phyloP scores from a whole-genome alignment of 1,140 invertebrate species.

The Ceratosolen fusciceps region DNA sequence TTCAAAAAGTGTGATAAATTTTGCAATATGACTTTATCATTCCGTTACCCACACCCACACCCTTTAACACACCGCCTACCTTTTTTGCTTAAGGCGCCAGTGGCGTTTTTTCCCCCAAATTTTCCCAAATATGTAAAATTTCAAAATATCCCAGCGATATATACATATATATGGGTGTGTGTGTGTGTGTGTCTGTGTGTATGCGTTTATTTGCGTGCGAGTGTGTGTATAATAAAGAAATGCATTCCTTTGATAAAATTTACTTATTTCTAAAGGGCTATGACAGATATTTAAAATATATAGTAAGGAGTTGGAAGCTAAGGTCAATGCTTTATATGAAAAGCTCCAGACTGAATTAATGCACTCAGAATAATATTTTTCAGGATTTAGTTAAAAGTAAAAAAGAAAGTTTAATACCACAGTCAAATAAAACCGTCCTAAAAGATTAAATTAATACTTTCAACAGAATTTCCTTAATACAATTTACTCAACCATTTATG shows the following conservation, averaged over 20 bases:
- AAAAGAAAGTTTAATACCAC: slow-evolving; percentile 17
- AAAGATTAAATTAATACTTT: slow-evolving; percentile 19
- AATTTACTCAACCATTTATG: slow-evolving; percentile 19
- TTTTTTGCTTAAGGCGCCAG: too few relatives aligned
- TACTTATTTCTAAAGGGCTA: too few relatives aligned
- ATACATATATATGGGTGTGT: too few relatives aligned
- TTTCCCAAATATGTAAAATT: too few relatives aligned
- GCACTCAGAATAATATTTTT: not conserved
- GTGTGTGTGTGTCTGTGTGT: too few relatives aligned
- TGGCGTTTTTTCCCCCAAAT: too few relatives aligned
- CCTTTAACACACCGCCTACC: too few relatives aligned
- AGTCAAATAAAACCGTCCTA: slow-evolving; percentile 12
- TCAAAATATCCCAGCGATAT: too few relatives aligned
- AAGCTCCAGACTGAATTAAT: not conserved
- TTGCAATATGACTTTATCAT: not conserved
- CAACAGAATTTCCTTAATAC: slow-evolving; percentile 7
- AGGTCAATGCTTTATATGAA: not conserved
- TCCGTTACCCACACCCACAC: too few relatives aligned
- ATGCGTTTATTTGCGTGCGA: too few relatives aligned
- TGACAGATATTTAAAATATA: not conserved
- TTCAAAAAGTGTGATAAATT: not conserved
- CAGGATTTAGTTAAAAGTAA: slow-evolving; percentile 9
- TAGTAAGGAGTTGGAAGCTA: not conserved
- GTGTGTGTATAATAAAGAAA: not conserved
- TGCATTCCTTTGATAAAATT: not conserved